Base-by-base conservation (phyloP, 2,888 invertebrate genomes). In the Meiosimyza decipiens region DNA sequence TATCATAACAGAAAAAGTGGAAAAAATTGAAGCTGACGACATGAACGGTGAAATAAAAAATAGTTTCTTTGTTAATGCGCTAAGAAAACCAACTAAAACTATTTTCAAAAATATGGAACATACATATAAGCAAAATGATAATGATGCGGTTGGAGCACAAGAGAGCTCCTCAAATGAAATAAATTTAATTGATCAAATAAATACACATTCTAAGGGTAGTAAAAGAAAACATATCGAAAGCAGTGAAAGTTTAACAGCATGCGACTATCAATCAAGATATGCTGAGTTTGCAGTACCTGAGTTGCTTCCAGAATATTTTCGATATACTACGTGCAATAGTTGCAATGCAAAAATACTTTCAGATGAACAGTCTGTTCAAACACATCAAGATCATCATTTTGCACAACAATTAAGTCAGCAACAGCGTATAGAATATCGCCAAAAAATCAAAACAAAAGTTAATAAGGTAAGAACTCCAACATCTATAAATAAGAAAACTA, bases 331-430 rank as follows among this genome's bases (percentile, higher is more conserved):
- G 63, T 96, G 96, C 84, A 83, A 89, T 3, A 90, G 92, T 81
- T 96, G 96, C 86, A 88, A 89, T 6, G 90, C 90, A 82, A 82
- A 84, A 59, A 86, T 95, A 80, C 77, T 82, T 0, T 83, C 88
- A 2, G 88, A 90, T 82, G 89, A 91, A 74, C 73, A 55, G 12
- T 74, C 78, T 0, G 84, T 92, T 72, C 89, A 89, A 50, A 91
- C 90, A 73, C 96, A 96, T 85, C 86, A 90, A 15, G 96, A 94
- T 84, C 92, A 90, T 80, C 95, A 95, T 84, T 87, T 92, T 69
- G 94, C 95, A 0, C 84, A 91, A 72, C 89, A 91, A 77, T 82
- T 94, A 12, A 90, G 91, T 79, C 89, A 90, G 51, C 90, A 92
- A 82, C 88, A 90, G 73, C 87, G 89, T 69, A 78, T 73, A 18